Evolutionary conservation across 1,140 invertebrate species (phyloP).

Genomic region (Melanaphis sacchari): DNA sequence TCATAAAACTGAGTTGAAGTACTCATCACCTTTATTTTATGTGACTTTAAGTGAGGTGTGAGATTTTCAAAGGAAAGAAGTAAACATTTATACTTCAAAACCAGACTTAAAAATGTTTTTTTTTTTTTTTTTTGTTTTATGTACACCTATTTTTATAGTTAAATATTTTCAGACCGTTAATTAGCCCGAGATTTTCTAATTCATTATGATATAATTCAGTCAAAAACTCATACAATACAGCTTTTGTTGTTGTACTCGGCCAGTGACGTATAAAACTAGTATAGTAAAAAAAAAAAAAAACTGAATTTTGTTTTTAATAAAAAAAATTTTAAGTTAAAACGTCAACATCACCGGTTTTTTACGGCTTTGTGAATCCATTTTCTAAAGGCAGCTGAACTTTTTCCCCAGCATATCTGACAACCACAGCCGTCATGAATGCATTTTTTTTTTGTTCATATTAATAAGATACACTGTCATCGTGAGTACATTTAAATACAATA

Average conservation of each 20-base stretch:
- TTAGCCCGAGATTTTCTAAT: neutral
- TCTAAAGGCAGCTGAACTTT: constrained; percentile 23
- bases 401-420: constrained; percentile 41
- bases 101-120: neutral
- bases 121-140: neutral
- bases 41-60: neutral
- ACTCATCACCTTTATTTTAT: neutral
- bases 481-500: constrained; percentile 17
- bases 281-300: constrained; percentile 22
- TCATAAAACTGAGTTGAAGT: neutral
- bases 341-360: constrained; percentile 45
- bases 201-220: constrained; percentile 1
- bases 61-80: neutral
- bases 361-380: constrained; percentile 27
- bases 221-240: neutral
- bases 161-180: neutral
- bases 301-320: constrained; percentile 29
- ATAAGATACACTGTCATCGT: neutral
- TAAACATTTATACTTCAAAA: neutral
- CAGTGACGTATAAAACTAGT: neutral
- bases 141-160: neutral
- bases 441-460: constrained; percentile 12
- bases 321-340: constrained; percentile 24
- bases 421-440: constrained; percentile 10
- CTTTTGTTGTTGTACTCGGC: neutral